A percentile compares a stretch with the other conserved stretches of the same genome.
These are phyloP conservation scores for Mormyrops attenuatus DNA, from an alignment of 2,797 vertebrate species.

Conservation along the genomic window DNA sequence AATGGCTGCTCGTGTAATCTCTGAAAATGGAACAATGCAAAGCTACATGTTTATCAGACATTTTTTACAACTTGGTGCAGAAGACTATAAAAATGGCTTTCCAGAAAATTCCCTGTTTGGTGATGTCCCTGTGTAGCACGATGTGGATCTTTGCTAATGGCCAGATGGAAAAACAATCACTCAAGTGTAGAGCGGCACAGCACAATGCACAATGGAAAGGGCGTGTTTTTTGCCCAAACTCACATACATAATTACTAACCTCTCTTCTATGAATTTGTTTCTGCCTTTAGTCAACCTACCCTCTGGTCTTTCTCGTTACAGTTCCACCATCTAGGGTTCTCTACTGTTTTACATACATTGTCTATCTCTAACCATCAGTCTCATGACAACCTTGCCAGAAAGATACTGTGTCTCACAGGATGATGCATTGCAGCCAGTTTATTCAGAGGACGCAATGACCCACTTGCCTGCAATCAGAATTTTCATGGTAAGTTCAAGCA, in stretches of 20 bases:
- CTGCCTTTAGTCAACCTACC: not conserved
- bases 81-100: constrained; percentile 36
- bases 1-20: constrained; percentile 36
- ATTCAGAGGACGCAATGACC: constrained; percentile 23
- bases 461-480: constrained; percentile 18
- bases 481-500: constrained; percentile 36
- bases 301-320: not conserved
- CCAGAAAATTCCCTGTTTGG: constrained; percentile 24
- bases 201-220: constrained; percentile 42
- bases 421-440: not conserved
- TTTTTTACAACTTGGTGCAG: constrained; percentile 32
- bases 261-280: not conserved
- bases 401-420: not conserved
- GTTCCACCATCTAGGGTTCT: not conserved
- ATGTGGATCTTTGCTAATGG: constrained; percentile 30
- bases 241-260: constrained; percentile 32
- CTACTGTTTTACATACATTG: not conserved
- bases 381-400: not conserved
- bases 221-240: constrained; percentile 16
- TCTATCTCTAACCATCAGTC: not conserved
- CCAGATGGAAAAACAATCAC: constrained; percentile 39
- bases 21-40: constrained; percentile 37
- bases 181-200: constrained; percentile 32
- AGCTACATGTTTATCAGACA: constrained; percentile 38
- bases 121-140: constrained; percentile 47